Evolutionary conservation across 2,888 invertebrate genomes (phyloP).

Genomic region (Eristalis arbustorum): DNA sequence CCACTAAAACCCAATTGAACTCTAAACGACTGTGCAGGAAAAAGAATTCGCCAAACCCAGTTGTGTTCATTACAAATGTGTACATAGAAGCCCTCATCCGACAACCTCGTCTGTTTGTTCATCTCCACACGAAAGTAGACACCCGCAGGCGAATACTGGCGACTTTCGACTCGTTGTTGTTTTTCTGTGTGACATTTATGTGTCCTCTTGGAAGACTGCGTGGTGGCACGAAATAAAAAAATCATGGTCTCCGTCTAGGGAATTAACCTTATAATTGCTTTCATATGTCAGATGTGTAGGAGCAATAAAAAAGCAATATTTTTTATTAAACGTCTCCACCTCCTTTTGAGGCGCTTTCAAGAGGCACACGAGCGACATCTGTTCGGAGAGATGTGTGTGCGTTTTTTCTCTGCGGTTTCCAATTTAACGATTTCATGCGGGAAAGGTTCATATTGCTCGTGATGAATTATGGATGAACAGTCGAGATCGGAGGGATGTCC

Average conservation of each 20-base stretch:
- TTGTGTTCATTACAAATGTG: too few species aligned
- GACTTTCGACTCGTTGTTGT: too few species aligned
- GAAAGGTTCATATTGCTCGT: not conserved
- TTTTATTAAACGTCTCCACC: not conserved
- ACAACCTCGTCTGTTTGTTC: too few species aligned
- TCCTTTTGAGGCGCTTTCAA: not conserved
- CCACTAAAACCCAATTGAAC: too few species aligned
- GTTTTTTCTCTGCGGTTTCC: not conserved
- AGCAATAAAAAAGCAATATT: not conserved
- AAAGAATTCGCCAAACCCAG: too few species aligned
- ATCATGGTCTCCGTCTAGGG: not conserved
- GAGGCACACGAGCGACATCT: not conserved
- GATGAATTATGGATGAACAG: too few species aligned
- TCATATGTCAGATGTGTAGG: not conserved
- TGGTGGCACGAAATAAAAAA: not conserved
- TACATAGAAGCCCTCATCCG: too few species aligned
- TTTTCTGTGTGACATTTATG: too few species aligned
- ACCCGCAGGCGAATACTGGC: not conserved
- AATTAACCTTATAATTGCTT: not conserved
- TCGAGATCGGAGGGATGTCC: too few species aligned
- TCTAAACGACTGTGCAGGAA: too few species aligned
- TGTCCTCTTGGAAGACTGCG: too few species aligned
- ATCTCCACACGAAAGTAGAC: not conserved
- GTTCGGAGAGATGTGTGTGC: not conserved
- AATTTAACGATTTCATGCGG: not conserved